Evolutionary conservation across 2,888 invertebrate genomes (phyloP), one percentile per base, ranked within the genome.

Genomic region (Hoplodrina ambigua): DNA sequence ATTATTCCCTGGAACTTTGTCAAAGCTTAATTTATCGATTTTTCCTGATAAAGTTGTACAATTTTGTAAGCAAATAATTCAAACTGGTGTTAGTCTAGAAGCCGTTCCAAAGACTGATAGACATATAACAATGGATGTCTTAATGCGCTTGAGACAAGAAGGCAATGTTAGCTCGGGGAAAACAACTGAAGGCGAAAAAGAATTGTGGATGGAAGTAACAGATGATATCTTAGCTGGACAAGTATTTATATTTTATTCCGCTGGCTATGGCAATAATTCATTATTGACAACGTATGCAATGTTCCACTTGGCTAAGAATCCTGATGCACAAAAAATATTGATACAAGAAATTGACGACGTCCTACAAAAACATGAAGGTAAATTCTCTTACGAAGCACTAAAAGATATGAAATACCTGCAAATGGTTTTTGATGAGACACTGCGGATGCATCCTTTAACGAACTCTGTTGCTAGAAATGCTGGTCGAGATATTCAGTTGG

Each of bases 231-330:
- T 93, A 71, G 88, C 89, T 25, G 92, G 91, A n/a, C 94, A 95
- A 79, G 89, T 89, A 4, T 92, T 94, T 74, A 85, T 95, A 68
- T 91, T 94, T 80, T 94, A 92, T 69, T 84, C 88, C 1, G 96
- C 94, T 33, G 96, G 96, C 0, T 95, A 92, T 75, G 94, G 94
- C 63, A 95, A 94, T 13, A 93, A 91, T 37, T 90, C 94, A 2
- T 86, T 92, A 7, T 84, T 90, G 7, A 81, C 93, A 61, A 87
- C 92, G 19, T 94, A 90, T 66, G 83, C 89, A 25, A 71, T 94
- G 25, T 93, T 91, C 63, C 88, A 93, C 72, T 85, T 96, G 46
- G 94, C 95, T 0, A 78, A 86, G 10, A 86, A 94, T 81, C 89
- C 88, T 25, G 85, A 92, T 13, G 74, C 88, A 3, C 96, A 96